Conservation (phyloP, 2,113 vertebrate genomes). For the Myiopsitta monachus region DNA sequence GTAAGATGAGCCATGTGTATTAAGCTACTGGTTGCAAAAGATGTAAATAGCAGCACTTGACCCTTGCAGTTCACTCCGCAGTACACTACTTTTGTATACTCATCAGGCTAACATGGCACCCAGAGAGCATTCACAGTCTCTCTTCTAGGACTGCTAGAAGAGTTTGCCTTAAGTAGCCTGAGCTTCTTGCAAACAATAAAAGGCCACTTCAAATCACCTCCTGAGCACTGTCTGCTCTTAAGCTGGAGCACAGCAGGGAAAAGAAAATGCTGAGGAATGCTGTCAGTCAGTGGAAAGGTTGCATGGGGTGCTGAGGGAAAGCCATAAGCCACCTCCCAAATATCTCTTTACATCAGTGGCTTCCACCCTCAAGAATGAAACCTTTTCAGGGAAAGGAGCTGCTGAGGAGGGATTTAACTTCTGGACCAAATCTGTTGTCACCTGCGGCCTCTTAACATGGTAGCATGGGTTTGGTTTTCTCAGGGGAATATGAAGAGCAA, state of each 20-base stretch:
- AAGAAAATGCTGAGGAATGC: background rate
- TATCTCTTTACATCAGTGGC: background rate
- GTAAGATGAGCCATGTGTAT: background rate
- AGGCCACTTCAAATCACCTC: background rate
- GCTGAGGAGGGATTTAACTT: background rate
- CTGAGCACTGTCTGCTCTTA: background rate
- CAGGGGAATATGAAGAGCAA: background rate
- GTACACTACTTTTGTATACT: background rate
- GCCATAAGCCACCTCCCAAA: background rate
- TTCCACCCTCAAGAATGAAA: background rate
- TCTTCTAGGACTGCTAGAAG: background rate
- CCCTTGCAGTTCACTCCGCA: background rate
- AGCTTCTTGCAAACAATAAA: background rate
- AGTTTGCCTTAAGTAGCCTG: background rate
- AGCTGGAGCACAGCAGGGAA: background rate
- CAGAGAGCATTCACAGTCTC: background rate
- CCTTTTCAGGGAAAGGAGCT: background rate
- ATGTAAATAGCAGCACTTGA: background rate
- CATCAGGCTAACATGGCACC: background rate
- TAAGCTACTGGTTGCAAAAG: background rate
- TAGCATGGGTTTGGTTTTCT: background rate
- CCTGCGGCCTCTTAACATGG: background rate
- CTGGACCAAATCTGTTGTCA: background rate
- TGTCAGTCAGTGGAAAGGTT: background rate
- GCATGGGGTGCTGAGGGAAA: background rate